A percentile compares a stretch with the other conserved stretches of the same genome.
phyloP scores from a whole-genome alignment of 2,113 vertebrate species.

The Anguilla rostrata region DNA sequence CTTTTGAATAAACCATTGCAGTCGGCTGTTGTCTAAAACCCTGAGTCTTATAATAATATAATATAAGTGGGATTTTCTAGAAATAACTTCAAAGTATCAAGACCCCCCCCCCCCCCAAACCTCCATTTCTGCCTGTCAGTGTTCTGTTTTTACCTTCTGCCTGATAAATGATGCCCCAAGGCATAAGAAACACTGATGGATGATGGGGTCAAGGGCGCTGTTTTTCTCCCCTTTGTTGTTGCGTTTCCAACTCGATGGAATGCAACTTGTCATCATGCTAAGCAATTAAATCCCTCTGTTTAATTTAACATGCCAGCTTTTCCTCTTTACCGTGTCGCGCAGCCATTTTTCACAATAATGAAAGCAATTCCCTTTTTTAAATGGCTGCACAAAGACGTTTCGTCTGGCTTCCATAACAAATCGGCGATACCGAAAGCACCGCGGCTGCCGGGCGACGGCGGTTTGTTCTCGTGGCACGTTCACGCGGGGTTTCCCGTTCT shows the following conservation, averaged over 20 bases:
- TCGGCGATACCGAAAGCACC: not conserved
- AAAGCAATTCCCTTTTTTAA: not conserved
- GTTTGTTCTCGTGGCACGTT: not conserved
- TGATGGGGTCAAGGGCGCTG: not conserved
- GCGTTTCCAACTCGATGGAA: not conserved
- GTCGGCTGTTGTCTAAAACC: not conserved
- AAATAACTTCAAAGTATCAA: not conserved
- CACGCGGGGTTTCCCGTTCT: not conserved
- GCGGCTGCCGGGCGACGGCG: too few species aligned
- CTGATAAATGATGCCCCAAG: not conserved
- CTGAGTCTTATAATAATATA: not conserved
- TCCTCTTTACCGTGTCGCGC: not conserved
- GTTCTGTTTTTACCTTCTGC: not conserved
- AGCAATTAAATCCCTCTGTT: not conserved
- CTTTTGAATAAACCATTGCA: not conserved
- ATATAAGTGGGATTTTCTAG: not conserved
- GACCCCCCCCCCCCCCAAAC: too few species aligned
- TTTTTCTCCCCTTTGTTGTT: not conserved
- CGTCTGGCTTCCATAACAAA: not conserved
- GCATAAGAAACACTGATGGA: not conserved
- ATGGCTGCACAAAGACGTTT: not conserved
- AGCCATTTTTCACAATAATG: not conserved
- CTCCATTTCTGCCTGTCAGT: not conserved
- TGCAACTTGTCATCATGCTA: not conserved
- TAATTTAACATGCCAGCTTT: not conserved